These are phyloP conservation scores for Chloebia gouldiae DNA, from an alignment of 2,113 vertebrate genomes.

Conservation along the genomic window DNA sequence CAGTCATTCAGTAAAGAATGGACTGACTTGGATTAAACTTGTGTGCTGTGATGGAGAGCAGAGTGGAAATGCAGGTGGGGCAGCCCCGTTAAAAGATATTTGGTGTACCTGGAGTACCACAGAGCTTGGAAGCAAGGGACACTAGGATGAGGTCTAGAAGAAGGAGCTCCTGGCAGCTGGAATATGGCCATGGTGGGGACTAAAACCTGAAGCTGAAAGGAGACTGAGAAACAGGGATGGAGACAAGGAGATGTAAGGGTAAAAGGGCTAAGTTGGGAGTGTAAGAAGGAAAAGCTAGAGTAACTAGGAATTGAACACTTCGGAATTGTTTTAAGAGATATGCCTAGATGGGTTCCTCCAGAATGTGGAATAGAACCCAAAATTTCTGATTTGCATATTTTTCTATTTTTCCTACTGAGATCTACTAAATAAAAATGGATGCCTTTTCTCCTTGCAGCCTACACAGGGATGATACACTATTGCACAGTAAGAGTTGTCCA, in stretches of 20 bases:
- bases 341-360: not conserved
- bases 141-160: not conserved
- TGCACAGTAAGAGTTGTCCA: accelerated
- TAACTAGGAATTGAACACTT: not conserved
- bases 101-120: not conserved
- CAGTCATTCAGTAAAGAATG: not conserved
- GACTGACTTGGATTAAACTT: not conserved
- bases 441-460: not conserved
- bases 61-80: not conserved
- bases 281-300: not conserved
- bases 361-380: not conserved
- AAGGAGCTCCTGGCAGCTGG: not conserved
- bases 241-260: not conserved
- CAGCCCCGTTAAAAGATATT: not conserved
- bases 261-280: not conserved
- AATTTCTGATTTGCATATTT: not conserved
- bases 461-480: not conserved
- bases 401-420: not conserved
- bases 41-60: not conserved
- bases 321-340: not conserved
- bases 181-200: not conserved
- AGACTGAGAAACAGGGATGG: not conserved
- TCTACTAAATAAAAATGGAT: not conserved
- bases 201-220: not conserved
- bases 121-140: not conserved